phyloP scores from a whole-genome alignment of 2,888 invertebrate genomes.

The Arctia plantaginis region DNA sequence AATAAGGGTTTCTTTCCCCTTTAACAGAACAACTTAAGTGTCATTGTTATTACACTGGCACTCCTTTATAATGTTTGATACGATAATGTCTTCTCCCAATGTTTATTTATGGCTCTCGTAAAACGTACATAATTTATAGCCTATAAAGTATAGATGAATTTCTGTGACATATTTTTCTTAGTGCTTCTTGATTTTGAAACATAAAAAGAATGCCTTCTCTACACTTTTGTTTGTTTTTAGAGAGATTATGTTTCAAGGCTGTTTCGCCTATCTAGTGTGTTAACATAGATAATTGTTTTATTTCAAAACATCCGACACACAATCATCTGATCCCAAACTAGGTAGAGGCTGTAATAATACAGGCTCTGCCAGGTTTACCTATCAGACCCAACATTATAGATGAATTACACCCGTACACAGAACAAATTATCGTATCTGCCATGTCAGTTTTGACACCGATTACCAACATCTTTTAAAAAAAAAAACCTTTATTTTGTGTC shows the following conservation, averaged over 20 bases:
- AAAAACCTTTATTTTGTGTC: not conserved
- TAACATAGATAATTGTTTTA: no score
- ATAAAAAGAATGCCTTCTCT: not conserved
- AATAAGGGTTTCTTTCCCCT: conserved; percentile 3
- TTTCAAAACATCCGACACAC: no score
- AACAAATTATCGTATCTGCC: no score
- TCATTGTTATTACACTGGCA: conserved; percentile 4
- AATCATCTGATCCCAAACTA: no score
- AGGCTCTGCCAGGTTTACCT: no score
- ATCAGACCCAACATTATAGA: no score
- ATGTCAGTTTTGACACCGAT: no score
- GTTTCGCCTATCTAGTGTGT: no score
- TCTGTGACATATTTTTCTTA: not conserved
- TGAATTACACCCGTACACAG: no score
- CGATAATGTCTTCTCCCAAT: not conserved
- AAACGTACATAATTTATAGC: not conserved
- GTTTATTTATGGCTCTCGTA: conserved; percentile 5
- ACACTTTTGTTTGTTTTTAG: not conserved
- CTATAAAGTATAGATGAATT: not conserved
- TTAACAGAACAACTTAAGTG: conserved; percentile 4
- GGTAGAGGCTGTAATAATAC: no score
- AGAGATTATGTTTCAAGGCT: not conserved
- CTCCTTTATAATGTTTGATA: conserved; percentile 7
- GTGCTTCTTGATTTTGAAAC: not conserved
- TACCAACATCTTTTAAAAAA: not conserved